phyloP scores from a whole-genome alignment of 1,140 invertebrate genomes.

The Papilio xuthus region DNA sequence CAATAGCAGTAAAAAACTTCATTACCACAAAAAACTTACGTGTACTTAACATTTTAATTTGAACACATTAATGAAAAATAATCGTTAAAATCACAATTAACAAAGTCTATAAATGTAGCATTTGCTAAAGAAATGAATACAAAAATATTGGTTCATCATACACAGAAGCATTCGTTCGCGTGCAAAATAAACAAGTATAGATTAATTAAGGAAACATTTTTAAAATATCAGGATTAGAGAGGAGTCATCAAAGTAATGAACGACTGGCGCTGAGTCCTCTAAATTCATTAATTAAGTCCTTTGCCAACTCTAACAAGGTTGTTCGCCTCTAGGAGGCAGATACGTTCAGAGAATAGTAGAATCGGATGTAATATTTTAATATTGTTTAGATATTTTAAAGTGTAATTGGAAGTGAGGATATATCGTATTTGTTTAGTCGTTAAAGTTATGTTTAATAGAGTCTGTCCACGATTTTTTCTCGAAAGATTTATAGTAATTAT shows the following conservation, averaged over 20 bases:
- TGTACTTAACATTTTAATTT: too few relatives aligned
- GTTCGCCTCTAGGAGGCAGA: background rate
- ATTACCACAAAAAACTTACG: background rate
- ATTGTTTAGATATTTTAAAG: background rate
- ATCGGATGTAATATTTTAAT: background rate
- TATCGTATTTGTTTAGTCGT: background rate
- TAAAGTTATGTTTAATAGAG: too few relatives aligned
- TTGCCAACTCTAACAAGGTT: background rate
- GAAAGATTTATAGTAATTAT: too few relatives aligned
- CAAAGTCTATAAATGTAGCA: background rate
- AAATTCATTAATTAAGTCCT: conserved; percentile 30
- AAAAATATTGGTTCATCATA: conserved; percentile 16
- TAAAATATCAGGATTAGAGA: conserved; percentile 18
- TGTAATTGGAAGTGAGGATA: background rate
- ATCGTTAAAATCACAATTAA: too few relatives aligned
- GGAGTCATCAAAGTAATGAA: conserved; percentile 15
- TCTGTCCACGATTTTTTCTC: too few relatives aligned
- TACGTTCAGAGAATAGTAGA: background rate
- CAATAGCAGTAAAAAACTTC: conserved; percentile 42
- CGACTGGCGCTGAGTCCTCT: background rate
- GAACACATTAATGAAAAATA: too few relatives aligned
- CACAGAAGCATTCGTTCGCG: background rate
- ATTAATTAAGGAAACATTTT: conserved; percentile 24
- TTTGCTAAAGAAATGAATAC: background rate
- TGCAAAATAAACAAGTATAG: background rate